Base-by-base conservation (phyloP, 2,113 vertebrate genomes). In the Lucifuga dentata region DNA sequence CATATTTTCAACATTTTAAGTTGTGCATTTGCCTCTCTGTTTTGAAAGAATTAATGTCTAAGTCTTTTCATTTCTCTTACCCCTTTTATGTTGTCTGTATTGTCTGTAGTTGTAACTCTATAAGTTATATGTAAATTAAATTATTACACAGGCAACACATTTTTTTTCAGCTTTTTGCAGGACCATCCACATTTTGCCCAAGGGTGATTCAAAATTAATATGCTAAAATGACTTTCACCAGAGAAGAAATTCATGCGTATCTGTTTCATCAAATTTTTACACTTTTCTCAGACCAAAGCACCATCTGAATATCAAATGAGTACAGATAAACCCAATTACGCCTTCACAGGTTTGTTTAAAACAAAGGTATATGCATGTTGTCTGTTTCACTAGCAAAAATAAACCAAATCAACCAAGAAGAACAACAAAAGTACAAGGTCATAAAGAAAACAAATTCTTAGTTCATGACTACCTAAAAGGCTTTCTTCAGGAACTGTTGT, bases 221-320 rank as follows among this genome's bases (percentile, higher is more conserved):
- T 77, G 67, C 66, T 72, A 68, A 75, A 80, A 45, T 69, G 52
- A 72, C 62, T 62, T 75, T 72, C 50, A 73, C 51, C 55, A 59
- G 26, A 70, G 74, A 57, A 76, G 73, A 66, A 75, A 85, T 66
- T 20, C 73, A 77, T 70, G 56, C 63, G 65, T 78, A 78, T 75
- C 78, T 69, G 58, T 82, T 84, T 66, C 51, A 82, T 82, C 79
- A 71, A 61, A 76, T 71, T 35, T 8, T 35, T 35, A 8, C 5
- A 35, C 33, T 35, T 35, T 11, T 68, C 72, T 65, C 48, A 74
- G 64, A 68, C 68, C 75, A 76, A 52, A 60, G 57, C 64, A 44
- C 61, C 44, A 20, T 50, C 67, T 60, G 76, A 71, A 78, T 78
- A 67, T 69, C 61, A 80, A 78, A 45, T 44, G 46, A 62, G 49